Evolutionary conservation across 1,140 invertebrate species (phyloP), one percentile per base, ranked within the genome.

Genomic region (Saxidomus purpurata): DNA sequence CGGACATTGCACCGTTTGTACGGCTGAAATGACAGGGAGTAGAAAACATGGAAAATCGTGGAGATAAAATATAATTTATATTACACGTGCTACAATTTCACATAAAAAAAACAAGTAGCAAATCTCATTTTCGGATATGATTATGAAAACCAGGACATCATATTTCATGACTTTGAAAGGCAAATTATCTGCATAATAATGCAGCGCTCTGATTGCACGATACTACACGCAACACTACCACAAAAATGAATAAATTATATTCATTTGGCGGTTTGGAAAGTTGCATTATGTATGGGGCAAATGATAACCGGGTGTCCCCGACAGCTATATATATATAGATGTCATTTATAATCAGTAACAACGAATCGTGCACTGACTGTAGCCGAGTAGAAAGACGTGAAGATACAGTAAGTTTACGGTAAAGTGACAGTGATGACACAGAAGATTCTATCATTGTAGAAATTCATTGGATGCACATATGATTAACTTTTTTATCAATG

Each of bases 11-110:
- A 40, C 67, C 22, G 34, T 38, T 71, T 71, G 36, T 71, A 71
- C 67, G 11, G 17, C 17, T 38, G 15, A 38, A 38, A 40, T 71
- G 67, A 71, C 38, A 71, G 19, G 67, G 9, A 40, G n/a, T 71
- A 34, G 22, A 15, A 71, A 63, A 63, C 59, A 63, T 63, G 28
- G 28, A 28, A 22, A 63, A 63, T 63, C 34, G 67, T 36, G 34
- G 67, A 71, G 67, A 71, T 71, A 71, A 71, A 63, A 71, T 71
- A 9, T 38, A 71, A 36, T 71, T 36, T 71, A 40, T 71, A 38
- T n/a, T 15, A 40, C 13, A 22, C 67, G 38, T 6, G 34, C 36
- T 34, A 67, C 63, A 15, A 71, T 36, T 28, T 38, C 36, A 11
- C 67, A 17, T 8, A 38, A 38, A 8, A 71, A 36, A 11, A 13